Evolutionary conservation across 1,140 invertebrate genomes (phyloP).

Genomic region (Melanaphis sacchari): DNA sequence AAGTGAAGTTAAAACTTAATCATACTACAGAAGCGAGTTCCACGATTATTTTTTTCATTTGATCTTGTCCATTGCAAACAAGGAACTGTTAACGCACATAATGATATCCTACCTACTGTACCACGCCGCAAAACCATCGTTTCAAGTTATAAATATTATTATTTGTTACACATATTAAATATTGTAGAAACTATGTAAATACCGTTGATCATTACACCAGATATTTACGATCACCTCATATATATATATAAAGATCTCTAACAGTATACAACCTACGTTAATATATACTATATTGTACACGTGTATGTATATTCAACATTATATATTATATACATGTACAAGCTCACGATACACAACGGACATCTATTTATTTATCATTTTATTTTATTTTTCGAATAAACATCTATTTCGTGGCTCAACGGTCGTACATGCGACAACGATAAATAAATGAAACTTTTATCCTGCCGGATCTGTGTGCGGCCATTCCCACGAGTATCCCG

Average conservation of each 20-base stretch:
- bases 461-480: conserved; percentile 8
- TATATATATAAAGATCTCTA: background rate
- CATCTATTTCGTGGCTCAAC: conserved; percentile 52
- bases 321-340: background rate
- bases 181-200: background rate
- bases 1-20: background rate
- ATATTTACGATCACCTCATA: background rate
- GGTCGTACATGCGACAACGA: background rate
- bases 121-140: background rate
- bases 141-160: background rate
- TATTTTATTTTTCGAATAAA: conserved; percentile 31
- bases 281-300: background rate
- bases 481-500: conserved; percentile 55
- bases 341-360: conserved; percentile 30
- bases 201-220: background rate
- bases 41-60: background rate
- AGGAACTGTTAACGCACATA: background rate
- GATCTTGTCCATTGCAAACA: background rate
- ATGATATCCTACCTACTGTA: background rate
- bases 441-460: conserved; percentile 54
- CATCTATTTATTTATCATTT: conserved; percentile 19
- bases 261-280: background rate
- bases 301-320: background rate
- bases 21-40: background rate
- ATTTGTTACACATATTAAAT: background rate